A percentile compares a stretch with the other conserved stretches of the same genome.
Conservation (phyloP, 1,140 invertebrate genomes). For the Phenacoccus solenopsis region DNA sequence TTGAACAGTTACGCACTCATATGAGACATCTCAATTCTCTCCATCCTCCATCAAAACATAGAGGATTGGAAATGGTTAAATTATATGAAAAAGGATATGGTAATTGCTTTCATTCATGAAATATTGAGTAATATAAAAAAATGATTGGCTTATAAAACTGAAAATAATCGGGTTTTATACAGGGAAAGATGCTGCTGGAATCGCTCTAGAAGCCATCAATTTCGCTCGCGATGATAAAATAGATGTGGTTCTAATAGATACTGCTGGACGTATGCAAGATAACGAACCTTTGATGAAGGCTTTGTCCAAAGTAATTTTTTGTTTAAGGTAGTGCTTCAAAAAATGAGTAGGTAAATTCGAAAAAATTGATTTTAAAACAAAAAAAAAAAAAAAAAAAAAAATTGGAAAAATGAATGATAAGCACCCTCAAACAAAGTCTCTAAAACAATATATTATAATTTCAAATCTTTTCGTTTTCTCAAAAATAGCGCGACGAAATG, state of each 20-base stretch:
- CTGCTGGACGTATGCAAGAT: constrained; percentile 98
- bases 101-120: constrained; percentile 18
- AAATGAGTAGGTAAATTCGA: no score
- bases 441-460: no score
- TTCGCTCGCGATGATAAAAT: constrained; percentile 66
- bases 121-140: neutral
- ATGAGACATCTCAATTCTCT: constrained; percentile 85
- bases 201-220: constrained; percentile 92
- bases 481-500: no score
- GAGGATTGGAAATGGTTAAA: constrained; percentile 67
- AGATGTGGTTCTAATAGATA: constrained; percentile 92
- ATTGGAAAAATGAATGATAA: no score
- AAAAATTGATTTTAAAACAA: no score
- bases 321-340: no score
- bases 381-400: no score
- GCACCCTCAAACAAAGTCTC: no score
- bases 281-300: constrained; percentile 98
- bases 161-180: constrained; percentile 30
- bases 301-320: constrained; percentile 59
- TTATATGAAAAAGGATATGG: constrained; percentile 97
- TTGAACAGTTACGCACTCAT: constrained; percentile 95
- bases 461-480: neutral
- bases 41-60: constrained; percentile 65
- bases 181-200: constrained; percentile 95
- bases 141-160: neutral